Conservation (phyloP, 2,113 vertebrate genomes). For the Saimiri boliviensis region DNA sequence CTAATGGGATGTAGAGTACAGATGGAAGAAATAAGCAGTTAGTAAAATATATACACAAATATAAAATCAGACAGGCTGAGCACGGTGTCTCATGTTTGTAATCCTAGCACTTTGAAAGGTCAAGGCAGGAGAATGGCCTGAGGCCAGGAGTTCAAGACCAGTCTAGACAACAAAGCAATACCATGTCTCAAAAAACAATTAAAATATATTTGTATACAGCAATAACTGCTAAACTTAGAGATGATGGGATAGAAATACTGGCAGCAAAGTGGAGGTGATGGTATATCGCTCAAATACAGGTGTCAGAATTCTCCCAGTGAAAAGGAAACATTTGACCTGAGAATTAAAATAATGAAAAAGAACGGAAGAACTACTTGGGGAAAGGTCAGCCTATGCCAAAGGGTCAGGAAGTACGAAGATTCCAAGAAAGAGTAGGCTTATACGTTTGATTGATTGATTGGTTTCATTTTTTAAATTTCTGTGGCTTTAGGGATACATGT, state of each 20-base stretch:
- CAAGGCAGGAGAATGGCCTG: too few species aligned
- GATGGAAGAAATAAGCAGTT: not conserved
- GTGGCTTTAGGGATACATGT: too few species aligned
- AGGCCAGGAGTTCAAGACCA: too few species aligned
- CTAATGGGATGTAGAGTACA: not conserved
- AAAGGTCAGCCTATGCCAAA: not conserved
- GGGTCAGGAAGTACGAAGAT: not conserved
- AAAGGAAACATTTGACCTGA: not conserved
- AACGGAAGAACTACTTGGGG: not conserved
- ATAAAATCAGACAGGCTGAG: too few species aligned
- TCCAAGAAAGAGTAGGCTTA: not conserved
- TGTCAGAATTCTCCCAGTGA: not conserved
- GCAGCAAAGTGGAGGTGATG: not conserved
- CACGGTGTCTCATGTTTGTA: too few species aligned
- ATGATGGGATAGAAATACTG: not conserved
- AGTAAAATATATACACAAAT: not conserved
- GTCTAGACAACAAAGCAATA: too few species aligned
- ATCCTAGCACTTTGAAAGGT: too few species aligned
- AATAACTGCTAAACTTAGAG: not conserved
- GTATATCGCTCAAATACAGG: rapidly evolving
- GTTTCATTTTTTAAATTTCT: too few species aligned
- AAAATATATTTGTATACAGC: not conserved
- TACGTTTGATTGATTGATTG: not conserved
- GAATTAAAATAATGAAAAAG: not conserved
- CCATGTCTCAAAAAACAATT: too few species aligned